Conservation (phyloP, 2,113 vertebrate species). For the Bettongia penicillata region DNA sequence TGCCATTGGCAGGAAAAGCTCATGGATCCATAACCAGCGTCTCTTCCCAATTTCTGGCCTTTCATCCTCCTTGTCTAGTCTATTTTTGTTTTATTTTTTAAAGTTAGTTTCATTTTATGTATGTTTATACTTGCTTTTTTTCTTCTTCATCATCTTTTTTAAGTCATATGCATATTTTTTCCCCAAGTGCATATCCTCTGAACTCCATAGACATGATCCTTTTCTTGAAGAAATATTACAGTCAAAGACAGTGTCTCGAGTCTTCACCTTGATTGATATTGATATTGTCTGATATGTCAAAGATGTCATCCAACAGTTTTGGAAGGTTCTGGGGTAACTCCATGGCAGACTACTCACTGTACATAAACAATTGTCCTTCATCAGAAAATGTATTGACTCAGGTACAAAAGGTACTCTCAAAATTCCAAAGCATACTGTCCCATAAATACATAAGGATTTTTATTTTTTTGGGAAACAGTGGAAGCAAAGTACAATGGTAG, state of each 20-base stretch:
- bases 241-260: slow-evolving; percentile 89
- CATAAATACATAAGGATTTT: too few species aligned
- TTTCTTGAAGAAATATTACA: slow-evolving; percentile 90
- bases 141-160: slow-evolving; percentile 77
- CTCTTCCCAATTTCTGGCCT: slow-evolving; percentile 85
- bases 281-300: slow-evolving; percentile 90
- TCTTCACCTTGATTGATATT: slow-evolving; percentile 90
- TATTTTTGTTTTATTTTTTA: slow-evolving; percentile 80
- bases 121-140: slow-evolving; percentile 63
- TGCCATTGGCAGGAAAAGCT: slow-evolving; percentile 81
- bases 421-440: too few species aligned
- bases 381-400: too few species aligned
- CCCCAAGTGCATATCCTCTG: slow-evolving; percentile 85
- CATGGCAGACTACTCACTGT: too few species aligned
- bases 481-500: neutral
- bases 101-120: slow-evolving; percentile 81
- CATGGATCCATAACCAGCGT: slow-evolving; percentile 80
- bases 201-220: slow-evolving; percentile 87
- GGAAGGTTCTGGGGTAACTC: too few species aligned
- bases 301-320: slow-evolving; percentile 83
- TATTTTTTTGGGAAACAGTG: neutral
- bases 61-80: slow-evolving; percentile 83
- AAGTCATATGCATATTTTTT: slow-evolving; percentile 67
- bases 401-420: too few species aligned
- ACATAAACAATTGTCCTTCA: too few species aligned